These are phyloP conservation scores for Megaustenia siamemsis DNA, from an alignment of 2,888 invertebrate genomes.

Conservation along the genomic window DNA sequence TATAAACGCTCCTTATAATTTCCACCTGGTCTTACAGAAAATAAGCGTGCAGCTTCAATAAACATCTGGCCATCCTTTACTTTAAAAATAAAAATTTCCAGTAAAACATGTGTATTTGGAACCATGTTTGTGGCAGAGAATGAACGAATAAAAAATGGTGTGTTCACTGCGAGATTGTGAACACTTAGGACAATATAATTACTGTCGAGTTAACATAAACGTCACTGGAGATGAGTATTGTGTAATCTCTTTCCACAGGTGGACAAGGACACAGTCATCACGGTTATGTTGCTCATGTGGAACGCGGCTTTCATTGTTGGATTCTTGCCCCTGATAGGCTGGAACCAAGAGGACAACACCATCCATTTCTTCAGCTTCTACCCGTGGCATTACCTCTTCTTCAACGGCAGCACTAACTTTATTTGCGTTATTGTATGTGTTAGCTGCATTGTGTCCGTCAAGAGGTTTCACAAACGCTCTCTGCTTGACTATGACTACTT, in stretches of 20 bases:
- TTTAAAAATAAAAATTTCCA: no score
- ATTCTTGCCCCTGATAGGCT: constrained; percentile 74
- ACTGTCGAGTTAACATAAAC: no score
- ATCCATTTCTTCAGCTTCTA: constrained; percentile 66
- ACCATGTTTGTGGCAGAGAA: no score
- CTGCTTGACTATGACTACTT: constrained; percentile 37
- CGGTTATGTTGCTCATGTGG: constrained; percentile 71
- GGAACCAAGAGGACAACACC: constrained; percentile 58
- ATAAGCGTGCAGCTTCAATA: no score
- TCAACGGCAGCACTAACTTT: constrained; percentile 61
- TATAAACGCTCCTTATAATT: no score
- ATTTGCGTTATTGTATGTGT: constrained; percentile 59
- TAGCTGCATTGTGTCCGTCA: constrained; percentile 58
- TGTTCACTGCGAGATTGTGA: no score
- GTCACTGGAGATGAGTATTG: no score
- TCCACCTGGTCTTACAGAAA: no score
- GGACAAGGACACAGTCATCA: constrained; percentile 71
- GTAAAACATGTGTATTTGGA: no score
- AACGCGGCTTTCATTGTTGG: constrained; percentile 73
- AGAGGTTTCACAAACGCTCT: constrained; percentile 30
- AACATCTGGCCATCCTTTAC: no score
- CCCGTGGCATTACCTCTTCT: constrained; percentile 61
- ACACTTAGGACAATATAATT: no score
- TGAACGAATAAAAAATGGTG: no score
- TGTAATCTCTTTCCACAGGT: constrained; percentile 51